Evolutionary conservation across 2,113 vertebrate species (phyloP).

Genomic region (Cynocephalus volans): DNA sequence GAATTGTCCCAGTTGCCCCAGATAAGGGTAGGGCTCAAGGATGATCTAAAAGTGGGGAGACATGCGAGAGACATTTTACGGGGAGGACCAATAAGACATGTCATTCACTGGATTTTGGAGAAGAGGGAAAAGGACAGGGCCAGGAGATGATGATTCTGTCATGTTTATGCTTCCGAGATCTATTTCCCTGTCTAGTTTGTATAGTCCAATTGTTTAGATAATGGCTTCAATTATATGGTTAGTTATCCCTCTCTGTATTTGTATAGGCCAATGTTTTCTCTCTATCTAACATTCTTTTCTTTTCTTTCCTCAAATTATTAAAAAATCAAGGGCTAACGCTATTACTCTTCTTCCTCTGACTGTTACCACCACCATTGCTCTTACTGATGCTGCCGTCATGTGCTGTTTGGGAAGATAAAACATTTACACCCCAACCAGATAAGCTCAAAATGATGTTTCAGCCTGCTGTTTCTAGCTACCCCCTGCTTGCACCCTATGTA

Average conservation of each 20-base stretch:
- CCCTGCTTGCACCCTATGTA: neutral
- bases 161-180: neutral
- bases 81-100: neutral
- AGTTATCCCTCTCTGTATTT: neutral
- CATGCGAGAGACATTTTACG: neutral
- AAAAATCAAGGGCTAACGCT: neutral
- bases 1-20: neutral
- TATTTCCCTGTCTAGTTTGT: neutral
- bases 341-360: neutral
- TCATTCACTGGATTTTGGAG: neutral
- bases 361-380: neutral
- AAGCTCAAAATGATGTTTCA: neutral
- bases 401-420: neutral
- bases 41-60: neutral
- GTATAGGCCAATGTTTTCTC: neutral
- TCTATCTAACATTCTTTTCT: too few species aligned
- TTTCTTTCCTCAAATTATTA: neutral
- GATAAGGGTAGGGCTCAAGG: neutral
- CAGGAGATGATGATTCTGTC: neutral
- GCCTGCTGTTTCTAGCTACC: neutral
- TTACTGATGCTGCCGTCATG: neutral
- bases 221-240: neutral
- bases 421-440: neutral
- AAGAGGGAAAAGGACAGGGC: neutral
- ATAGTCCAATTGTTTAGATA: neutral